Evolutionary conservation across 2,113 vertebrate genomes (phyloP), one percentile per base, ranked within the genome.

Genomic region (Xiphophorus maculatus): DNA sequence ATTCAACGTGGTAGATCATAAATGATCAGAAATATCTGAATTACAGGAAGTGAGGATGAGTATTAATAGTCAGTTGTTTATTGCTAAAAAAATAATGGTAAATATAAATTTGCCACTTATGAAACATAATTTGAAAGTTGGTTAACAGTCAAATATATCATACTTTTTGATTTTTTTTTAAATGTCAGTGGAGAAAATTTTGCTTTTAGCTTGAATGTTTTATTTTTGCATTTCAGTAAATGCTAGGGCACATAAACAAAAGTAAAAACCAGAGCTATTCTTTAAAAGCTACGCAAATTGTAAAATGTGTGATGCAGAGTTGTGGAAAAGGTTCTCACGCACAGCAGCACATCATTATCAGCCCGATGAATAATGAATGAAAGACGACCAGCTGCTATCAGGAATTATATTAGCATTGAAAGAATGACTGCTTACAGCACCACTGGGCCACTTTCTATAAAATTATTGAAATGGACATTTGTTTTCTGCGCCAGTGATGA

Each of bases 361-460:
- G 69, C 73, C 37, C 13, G 60, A 1, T 90, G 83, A 83, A 91
- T 90, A 87, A 87, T 89, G 74, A 82, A 86, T 84, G 51, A 63
- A 19, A 71, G 22, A 82, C 84, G 71, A 87, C 77, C 87, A 86
- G 86, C 89, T 88, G 83, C 78, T 63, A 69, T 87, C 33, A 86
- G 73, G 83, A 88, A 89, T 88, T 85, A 73, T 66, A 89, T 93
- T 90, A 88, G 79, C 90, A 92, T 93, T 0, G 66, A 73, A 30
- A 88, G 74, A 92, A 91, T 90, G 79, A 63, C 63, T 87, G 40
- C 80, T 90, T 88, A 88, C 35, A 48, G 14, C 17, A 60, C 62
- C 29, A 58, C 65, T 48, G 73, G 67, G 79, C 73, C 35, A 62
- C 28, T 75, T 80, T 67, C 66, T 86, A 75, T 37, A 44, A n/a